Base-by-base conservation (phyloP, 2,888 invertebrate genomes). In the Malthinus flaveolus region DNA sequence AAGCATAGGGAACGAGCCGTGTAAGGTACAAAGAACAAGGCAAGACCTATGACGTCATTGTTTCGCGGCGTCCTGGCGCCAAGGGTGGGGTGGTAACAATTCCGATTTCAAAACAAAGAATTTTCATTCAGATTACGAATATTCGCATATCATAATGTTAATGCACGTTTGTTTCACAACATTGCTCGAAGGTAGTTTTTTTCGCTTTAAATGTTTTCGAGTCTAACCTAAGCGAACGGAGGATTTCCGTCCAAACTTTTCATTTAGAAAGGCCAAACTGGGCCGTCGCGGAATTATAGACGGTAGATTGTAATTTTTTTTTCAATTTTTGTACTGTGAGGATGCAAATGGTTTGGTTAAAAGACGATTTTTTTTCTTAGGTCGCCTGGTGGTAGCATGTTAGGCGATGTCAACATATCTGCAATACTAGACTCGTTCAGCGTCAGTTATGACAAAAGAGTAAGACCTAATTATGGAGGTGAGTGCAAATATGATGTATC, bases 391-490 rank as follows among this genome's bases (percentile, higher is more conserved):
- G 89, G 89, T 75, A 92, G 91, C 81, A 92, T 91, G 90, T 85
- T 91, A 79, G 92, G 92, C 73, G 93, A 93, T 79, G 93, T 93
- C 79, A 95, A 95, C 87, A 94, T 95, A 83, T 94, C 95, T 76
- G 93, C 93, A 79, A 95, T 95, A 79, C 86, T 95, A 84, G 93
- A 95, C 83, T 93, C 93, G 77, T 93, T 95, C 86, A 94, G 94
- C 81, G 90, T 92, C 82, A 95, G 93, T 83, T 97, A 97, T 83
- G 97, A 97, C 87, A 97, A 97, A 90, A 91, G 97, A 89, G 93
- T 97, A 89, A 92, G 97, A 85, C 97, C 97, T 80, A 95, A 96
- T 84, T 97, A 96, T 84, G 96, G 95, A 90, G 95, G 95, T 95
- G 84, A 87, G 89, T 81, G 70, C 59, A 52, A 59, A 51, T 46